Evolutionary conservation across 1,140 invertebrate species (phyloP).

Genomic region (Anagrus nilaparvatae): DNA sequence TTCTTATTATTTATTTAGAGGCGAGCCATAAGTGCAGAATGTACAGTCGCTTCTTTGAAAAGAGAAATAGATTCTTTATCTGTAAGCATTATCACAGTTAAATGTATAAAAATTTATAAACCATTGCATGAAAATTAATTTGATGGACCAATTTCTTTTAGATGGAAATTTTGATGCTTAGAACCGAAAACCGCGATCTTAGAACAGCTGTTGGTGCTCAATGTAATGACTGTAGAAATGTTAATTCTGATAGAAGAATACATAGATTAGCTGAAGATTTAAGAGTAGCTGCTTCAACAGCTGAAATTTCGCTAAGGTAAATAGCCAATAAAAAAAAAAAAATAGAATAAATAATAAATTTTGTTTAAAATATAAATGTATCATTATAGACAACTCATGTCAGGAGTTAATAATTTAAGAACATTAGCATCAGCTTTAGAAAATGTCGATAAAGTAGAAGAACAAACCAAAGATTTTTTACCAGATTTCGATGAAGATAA

Average conservation of each 20-base stretch:
- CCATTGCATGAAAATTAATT: constrained; percentile 1
- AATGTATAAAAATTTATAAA: constrained; percentile 5
- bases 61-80: constrained; percentile 49
- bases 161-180: constrained; percentile 40
- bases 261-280: constrained; percentile 46
- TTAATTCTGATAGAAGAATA: constrained; percentile 26
- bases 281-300: constrained; percentile 49
- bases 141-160: constrained; percentile 20
- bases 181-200: constrained; percentile 37
- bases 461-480: constrained; percentile 44
- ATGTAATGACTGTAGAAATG: constrained; percentile 23
- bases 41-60: constrained; percentile 42
- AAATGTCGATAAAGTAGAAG: constrained; percentile 46
- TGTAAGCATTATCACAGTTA: constrained; percentile 32
- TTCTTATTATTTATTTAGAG: constrained; percentile 34
- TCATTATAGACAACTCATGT: constrained; percentile 49
- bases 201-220: constrained; percentile 26
- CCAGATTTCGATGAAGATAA: constrained; percentile 42
- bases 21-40: constrained; percentile 46
- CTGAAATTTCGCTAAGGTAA: constrained; percentile 55
- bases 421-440: constrained; percentile 49
- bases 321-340: background rate
- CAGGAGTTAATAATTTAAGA: constrained; percentile 54
- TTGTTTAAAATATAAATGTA: background rate
- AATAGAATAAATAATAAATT: constrained; percentile 1